Base-by-base conservation (phyloP, 2,888 invertebrate genomes). In the Sepiola atlantica region DNA sequence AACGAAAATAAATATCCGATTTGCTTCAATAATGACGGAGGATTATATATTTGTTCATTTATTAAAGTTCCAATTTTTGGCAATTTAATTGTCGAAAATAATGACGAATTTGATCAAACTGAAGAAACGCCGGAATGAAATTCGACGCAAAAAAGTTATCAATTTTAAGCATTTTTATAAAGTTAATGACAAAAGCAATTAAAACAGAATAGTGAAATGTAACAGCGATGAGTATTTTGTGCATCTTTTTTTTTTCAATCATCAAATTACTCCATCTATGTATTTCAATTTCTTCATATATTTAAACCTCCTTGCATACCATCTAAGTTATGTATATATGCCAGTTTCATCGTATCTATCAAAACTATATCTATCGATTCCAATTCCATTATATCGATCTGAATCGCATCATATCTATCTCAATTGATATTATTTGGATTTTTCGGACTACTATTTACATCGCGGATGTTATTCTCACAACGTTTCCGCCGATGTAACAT, bases 1-100 rank as follows among this genome's bases (percentile, higher is more conserved):
- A 77, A 77, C 12, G n/a, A 1, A 77, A 77, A 77, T 77, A 77
- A 77, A 77, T n/a, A 28, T 28, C n/a, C 77, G 28, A 77, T n/a
- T 77, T 77, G n/a, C 77, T 77, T 77, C 77, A n/a, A 77, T 77
- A n/a, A n/a, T n/a, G 77, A 12, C 28, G 28, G 10, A n/a, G n/a
- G n/a, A 77, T 77, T 77, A n/a, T n/a, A 77, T 77, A n/a, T 77
- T 77, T n/a, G 28, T n/a, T 77, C 77, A n/a, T 77, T 77, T 77
- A 77, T 28, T 14, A 77, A 77, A 77, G 28, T 77, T 77, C 12
- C 28, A 77, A 77, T 28, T 77, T 77, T 77, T 77, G n/a, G n/a
- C 77, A 77, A 77, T 77, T 77, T 77, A 28, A 28, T 77, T 77
- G 77, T 28, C 28, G 77, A 77, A 77, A 77, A 77, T n/a, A 77